phyloP scores from a whole-genome alignment of 1,140 invertebrate species.

The Drosophila saltans region DNA sequence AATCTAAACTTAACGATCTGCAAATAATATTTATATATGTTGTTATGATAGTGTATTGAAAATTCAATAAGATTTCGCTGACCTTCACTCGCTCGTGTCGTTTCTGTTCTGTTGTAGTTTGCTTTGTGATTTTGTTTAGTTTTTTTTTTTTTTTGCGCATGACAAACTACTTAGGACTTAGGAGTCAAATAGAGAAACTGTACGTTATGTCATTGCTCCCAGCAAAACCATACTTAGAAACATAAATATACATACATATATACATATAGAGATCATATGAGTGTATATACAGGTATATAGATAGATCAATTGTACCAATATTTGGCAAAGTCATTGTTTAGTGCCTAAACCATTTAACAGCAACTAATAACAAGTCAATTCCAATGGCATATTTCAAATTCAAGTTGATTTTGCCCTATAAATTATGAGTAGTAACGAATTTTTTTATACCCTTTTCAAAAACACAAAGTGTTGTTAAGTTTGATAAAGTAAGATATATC shows the following conservation, averaged over 20 bases:
- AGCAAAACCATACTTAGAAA: slow-evolving; percentile 7
- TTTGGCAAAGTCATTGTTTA: slow-evolving; percentile 30
- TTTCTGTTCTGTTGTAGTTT: background rate
- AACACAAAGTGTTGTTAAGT: no score
- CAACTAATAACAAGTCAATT: slow-evolving; percentile 71
- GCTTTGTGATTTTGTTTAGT: slow-evolving; percentile 9
- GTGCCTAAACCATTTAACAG: slow-evolving; percentile 49
- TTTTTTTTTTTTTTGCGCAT: slow-evolving; percentile 26
- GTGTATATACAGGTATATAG: slow-evolving; percentile 43
- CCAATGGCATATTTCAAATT: slow-evolving; percentile 35
- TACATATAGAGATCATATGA: slow-evolving; percentile 3
- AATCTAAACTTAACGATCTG: no score
- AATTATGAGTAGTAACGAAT: background rate
- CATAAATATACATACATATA: background rate
- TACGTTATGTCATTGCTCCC: slow-evolving; percentile 60
- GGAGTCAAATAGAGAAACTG: slow-evolving; percentile 20
- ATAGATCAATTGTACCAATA: slow-evolving; percentile 35
- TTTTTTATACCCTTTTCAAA: slow-evolving; percentile 39
- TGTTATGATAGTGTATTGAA: no score
- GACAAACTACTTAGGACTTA: slow-evolving; percentile 46
- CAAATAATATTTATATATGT: no score
- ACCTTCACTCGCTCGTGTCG: no score
- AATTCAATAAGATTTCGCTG: no score
- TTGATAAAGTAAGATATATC: no score
- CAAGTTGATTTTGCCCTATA: slow-evolving; percentile 20